A percentile compares a stretch with the other conserved stretches of the same genome.
Evolutionary conservation across 2,888 invertebrate species (phyloP).

Genomic region (Aricia artaxerxes): DNA sequence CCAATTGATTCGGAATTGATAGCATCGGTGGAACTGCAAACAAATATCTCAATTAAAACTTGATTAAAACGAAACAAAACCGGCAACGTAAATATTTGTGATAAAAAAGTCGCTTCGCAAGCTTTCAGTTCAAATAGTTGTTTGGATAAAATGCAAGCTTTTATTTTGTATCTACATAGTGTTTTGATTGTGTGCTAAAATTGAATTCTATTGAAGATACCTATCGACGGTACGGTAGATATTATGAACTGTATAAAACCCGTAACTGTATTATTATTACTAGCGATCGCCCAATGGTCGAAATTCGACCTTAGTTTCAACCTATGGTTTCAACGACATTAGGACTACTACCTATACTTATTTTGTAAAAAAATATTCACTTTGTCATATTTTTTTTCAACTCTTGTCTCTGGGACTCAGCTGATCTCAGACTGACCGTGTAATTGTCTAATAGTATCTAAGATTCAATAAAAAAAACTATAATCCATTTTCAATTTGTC

Average conservation of each 20-base stretch:
- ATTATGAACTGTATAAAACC: neutral
- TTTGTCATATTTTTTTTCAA: no score
- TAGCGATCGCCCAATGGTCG: no score
- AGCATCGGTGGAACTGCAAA: slow-evolving; percentile 94
- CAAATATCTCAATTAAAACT: slow-evolving; percentile 29
- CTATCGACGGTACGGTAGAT: neutral
- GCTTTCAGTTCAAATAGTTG: neutral
- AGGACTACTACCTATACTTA: no score
- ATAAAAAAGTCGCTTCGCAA: slow-evolving; percentile 16
- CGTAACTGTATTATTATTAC: neutral
- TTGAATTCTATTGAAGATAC: neutral
- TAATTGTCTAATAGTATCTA: no score
- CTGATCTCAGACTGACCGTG: no score
- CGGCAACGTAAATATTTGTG: neutral
- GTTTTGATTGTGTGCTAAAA: neutral
- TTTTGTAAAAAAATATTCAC: no score
- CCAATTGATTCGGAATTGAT: slow-evolving; percentile 95
- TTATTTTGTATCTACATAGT: neutral
- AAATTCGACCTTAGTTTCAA: no score
- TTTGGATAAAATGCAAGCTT: neutral
- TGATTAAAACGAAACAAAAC: slow-evolving; percentile 23
- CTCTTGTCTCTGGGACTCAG: no score
- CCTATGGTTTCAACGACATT: no score
- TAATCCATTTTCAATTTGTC: no score
- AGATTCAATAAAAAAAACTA: no score